These are phyloP conservation scores for Pagrus major DNA, from an alignment of 2,113 vertebrate genomes.

Conservation along the genomic window DNA sequence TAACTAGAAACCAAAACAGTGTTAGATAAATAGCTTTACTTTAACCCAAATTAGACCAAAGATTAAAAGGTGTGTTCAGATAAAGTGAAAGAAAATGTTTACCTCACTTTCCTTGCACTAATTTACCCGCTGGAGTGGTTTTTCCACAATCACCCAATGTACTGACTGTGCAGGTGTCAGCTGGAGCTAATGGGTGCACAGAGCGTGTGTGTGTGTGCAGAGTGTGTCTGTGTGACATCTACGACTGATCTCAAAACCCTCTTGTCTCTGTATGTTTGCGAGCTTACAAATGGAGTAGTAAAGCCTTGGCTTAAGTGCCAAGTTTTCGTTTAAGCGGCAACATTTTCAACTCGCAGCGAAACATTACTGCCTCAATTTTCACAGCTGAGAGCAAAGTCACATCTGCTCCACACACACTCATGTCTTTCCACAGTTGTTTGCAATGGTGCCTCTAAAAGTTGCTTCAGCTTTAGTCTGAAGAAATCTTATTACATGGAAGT, in stretches of 20 bases:
- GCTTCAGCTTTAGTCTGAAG: not conserved
- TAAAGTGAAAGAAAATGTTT: not conserved
- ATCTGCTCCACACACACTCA: not conserved
- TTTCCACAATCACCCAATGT: not conserved
- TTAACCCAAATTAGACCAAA: too few species aligned
- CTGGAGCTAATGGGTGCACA: not conserved
- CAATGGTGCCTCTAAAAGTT: not conserved
- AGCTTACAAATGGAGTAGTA: not conserved
- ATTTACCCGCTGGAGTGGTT: not conserved
- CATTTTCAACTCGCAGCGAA: not conserved
- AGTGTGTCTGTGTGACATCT: not conserved
- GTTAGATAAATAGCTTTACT: too few species aligned
- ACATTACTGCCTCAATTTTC: not conserved
- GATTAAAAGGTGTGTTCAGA: not conserved
- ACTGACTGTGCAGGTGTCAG: conserved; percentile 1
- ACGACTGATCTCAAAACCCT: not conserved
- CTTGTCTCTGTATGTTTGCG: not conserved
- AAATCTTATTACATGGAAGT: too few species aligned
- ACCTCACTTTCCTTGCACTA: not conserved
- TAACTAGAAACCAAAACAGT: too few species aligned
- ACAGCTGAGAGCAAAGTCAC: not conserved
- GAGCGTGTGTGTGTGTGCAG: not conserved
- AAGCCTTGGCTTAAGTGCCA: not conserved
- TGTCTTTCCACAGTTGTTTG: not conserved
- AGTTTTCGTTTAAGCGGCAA: not conserved